Percentiles rank a stretch among this genome's conserved stretches.
phyloP scores from a whole-genome alignment of 2,797 vertebrate genomes.

The Rhinella marina region DNA sequence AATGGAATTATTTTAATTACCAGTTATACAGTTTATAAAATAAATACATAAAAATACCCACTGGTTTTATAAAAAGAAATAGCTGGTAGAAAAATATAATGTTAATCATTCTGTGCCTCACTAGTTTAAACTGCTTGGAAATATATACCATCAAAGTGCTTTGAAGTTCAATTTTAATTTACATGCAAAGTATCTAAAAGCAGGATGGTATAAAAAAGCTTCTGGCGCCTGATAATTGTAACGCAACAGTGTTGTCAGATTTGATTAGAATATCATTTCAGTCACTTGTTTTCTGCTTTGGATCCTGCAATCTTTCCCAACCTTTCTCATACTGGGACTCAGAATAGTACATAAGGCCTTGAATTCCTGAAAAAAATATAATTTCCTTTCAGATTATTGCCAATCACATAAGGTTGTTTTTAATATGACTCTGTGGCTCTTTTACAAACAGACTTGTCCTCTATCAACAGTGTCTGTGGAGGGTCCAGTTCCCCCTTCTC shows the following conservation, averaged over 20 bases:
- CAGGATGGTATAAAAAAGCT: constrained; percentile 65
- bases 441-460: not conserved
- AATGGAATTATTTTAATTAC: constrained; percentile 66
- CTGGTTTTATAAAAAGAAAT: constrained; percentile 61
- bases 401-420: not conserved
- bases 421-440: not conserved
- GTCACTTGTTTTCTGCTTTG: constrained; percentile 45
- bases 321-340: constrained; percentile 46
- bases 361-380: not conserved
- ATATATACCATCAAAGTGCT: constrained; percentile 65
- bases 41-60: constrained; percentile 46
- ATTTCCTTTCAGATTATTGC: not conserved
- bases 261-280: constrained; percentile 64
- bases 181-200: constrained; percentile 69
- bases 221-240: constrained; percentile 67
- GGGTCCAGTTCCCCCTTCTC: too few relatives aligned
- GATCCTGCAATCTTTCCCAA: constrained; percentile 13
- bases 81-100: constrained; percentile 62
- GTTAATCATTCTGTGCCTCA: constrained; percentile 68
- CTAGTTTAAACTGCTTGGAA: constrained; percentile 67
- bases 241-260: constrained; percentile 65
- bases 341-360: constrained; percentile 5
- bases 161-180: constrained; percentile 76
- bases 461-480: too few relatives aligned
- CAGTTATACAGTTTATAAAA: constrained; percentile 47